Conservation (phyloP, 2,797 vertebrate genomes). For the Sebastes nivosus region DNA sequence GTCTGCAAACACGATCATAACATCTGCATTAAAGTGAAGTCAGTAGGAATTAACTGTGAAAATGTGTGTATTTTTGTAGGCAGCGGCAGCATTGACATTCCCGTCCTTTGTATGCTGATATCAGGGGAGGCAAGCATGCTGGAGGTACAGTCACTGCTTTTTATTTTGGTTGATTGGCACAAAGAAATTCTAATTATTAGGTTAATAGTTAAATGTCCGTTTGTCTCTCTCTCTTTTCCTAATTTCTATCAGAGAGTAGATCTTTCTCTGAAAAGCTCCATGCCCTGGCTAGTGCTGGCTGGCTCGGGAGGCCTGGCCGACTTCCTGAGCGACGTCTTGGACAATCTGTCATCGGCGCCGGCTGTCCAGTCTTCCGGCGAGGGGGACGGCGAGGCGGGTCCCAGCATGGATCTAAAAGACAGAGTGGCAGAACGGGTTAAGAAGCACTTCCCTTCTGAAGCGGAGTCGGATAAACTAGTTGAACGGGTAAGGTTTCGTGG, state of each 20-base stretch:
- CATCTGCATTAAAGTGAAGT: neutral
- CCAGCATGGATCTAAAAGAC: constrained; percentile 75
- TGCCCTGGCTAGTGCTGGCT: constrained; percentile 89
- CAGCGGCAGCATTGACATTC: constrained; percentile 90
- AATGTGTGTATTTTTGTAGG: constrained; percentile 70
- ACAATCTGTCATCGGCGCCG: constrained; percentile 70
- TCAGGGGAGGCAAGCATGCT: constrained; percentile 85
- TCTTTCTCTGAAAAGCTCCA: constrained; percentile 82
- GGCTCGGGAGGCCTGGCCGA: constrained; percentile 90
- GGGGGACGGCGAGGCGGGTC: constrained; percentile 54
- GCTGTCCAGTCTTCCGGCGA: constrained; percentile 63
- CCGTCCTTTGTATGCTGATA: constrained; percentile 90
- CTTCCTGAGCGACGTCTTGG: constrained; percentile 85
- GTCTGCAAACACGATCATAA: neutral
- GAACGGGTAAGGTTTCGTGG: constrained; percentile 76
- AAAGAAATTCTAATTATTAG: neutral
- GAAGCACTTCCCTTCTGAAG: constrained; percentile 76
- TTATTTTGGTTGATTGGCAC: neutral
- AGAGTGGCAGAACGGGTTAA: constrained; percentile 77
- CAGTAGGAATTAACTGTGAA: neutral
- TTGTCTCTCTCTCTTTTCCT: neutral
- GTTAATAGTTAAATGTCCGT: neutral
- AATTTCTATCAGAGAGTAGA: constrained; percentile 78
- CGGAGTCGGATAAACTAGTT: constrained; percentile 77
- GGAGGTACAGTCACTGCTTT: constrained; percentile 75